Percentiles rank a stretch among this genome's conserved stretches.
Evolutionary conservation across 2,888 invertebrate species (phyloP).

Genomic region (Azorinus chamasolen): DNA sequence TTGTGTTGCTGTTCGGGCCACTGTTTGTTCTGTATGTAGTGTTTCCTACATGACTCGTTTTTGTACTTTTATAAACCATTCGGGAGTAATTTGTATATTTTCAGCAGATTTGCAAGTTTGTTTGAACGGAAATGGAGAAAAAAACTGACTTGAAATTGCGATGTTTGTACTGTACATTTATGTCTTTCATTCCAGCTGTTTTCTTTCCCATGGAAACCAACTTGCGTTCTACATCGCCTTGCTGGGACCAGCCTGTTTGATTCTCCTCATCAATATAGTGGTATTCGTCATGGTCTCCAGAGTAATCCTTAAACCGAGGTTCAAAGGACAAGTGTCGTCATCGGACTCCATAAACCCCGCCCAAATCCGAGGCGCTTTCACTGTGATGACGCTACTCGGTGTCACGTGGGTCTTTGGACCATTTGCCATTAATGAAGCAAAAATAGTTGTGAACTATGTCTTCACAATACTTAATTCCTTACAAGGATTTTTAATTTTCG

Average conservation of each 20-base stretch:
- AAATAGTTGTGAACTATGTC: conserved; percentile 80
- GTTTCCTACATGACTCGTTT: too few relatives aligned
- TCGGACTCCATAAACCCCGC: conserved; percentile 70
- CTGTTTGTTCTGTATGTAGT: too few relatives aligned
- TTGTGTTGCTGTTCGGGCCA: too few relatives aligned
- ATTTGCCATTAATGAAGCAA: conserved; percentile 80
- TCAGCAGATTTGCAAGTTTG: too few relatives aligned
- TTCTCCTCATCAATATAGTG: conserved; percentile 86
- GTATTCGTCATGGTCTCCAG: conserved; percentile 86
- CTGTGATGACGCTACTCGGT: conserved; percentile 82
- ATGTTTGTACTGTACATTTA: too few relatives aligned
- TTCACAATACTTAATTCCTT: conserved; percentile 84
- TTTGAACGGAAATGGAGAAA: too few relatives aligned
- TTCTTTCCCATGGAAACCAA: conserved; percentile 84
- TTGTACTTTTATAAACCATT: too few relatives aligned
- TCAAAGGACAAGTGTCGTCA: conserved; percentile 71
- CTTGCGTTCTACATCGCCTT: conserved; percentile 86
- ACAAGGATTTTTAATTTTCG: conserved; percentile 82
- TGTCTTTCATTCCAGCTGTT: conserved; percentile 83
- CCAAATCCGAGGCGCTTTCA: conserved; percentile 82
- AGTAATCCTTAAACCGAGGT: conserved; percentile 79
- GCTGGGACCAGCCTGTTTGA: conserved; percentile 86
- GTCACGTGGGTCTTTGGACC: conserved; percentile 85
- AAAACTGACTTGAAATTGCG: too few relatives aligned
- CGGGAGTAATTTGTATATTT: too few relatives aligned